Conservation (phyloP, 2,797 vertebrate genomes). For the Schizothorax lantsangensis region DNA sequence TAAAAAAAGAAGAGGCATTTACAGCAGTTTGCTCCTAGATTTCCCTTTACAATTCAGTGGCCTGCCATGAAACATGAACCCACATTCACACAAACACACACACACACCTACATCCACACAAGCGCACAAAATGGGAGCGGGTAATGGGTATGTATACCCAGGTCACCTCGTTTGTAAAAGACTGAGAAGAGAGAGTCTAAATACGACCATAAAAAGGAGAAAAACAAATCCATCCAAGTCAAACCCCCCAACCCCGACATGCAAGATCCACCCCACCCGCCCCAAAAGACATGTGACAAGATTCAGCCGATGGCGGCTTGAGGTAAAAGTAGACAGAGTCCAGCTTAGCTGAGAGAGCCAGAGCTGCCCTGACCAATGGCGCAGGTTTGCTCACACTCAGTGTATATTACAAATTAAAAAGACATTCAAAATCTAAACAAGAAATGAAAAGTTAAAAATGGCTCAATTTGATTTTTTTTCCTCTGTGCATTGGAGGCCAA, state of each 20-base stretch:
- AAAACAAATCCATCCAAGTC: constrained; percentile 80
- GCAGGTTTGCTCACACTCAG: constrained; percentile 84
- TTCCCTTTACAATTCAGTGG: constrained; percentile 91
- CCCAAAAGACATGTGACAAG: constrained; percentile 83
- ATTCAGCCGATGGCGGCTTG: constrained; percentile 86
- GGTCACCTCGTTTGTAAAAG: constrained; percentile 87
- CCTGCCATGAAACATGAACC: constrained; percentile 77
- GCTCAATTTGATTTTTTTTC: constrained; percentile 84
- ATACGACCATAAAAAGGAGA: constrained; percentile 84
- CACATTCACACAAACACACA: constrained; percentile 58
- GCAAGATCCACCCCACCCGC: constrained; percentile 80
- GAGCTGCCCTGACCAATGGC: constrained; percentile 80
- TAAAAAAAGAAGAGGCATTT: constrained; percentile 90
- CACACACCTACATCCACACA: constrained; percentile 39
- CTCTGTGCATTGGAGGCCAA: constrained; percentile 82
- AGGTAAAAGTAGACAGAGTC: constrained; percentile 97
- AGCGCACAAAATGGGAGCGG: constrained; percentile 74
- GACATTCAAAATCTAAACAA: constrained; percentile 76
- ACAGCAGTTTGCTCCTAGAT: constrained; percentile 92
- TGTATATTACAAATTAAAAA: constrained; percentile 81
- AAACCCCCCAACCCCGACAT: constrained; percentile 63
- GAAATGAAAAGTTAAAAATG: constrained; percentile 81
- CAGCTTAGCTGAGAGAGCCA: constrained; percentile 82
- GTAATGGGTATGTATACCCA: constrained; percentile 82
- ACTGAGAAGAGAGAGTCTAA: constrained; percentile 86